Percentiles rank a stretch among this genome's conserved stretches.
Conservation (phyloP, 2,888 invertebrate genomes). For the Lasius platythorax region DNA sequence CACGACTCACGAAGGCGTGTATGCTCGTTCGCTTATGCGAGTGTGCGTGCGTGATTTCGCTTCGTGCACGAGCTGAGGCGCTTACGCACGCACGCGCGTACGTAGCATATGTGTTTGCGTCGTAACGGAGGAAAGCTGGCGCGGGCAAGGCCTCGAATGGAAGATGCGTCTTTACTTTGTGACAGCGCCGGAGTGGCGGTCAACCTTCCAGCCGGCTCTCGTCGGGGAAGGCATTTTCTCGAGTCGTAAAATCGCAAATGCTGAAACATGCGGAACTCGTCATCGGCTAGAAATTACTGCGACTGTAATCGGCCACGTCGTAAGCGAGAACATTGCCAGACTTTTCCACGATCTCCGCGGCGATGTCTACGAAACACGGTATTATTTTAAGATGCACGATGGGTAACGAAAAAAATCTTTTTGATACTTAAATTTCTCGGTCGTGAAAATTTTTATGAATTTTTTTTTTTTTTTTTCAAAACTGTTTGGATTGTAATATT, state of each 20-base stretch:
- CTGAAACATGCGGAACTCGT: conserved; percentile 15
- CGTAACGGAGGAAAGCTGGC: conserved; percentile 50
- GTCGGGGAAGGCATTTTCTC: conserved; percentile 18
- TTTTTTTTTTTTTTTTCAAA: neutral
- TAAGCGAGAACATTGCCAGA: neutral
- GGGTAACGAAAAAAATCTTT: neutral
- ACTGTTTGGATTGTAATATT: neutral
- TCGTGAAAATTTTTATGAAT: neutral
- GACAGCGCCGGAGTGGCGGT: conserved; percentile 56
- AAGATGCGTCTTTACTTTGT: conserved; percentile 67
- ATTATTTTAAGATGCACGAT: neutral
- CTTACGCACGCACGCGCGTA: conserved; percentile 36
- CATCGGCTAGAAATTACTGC: conserved; percentile 13
- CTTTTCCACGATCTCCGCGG: neutral
- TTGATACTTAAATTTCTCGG: neutral
- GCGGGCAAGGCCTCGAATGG: conserved; percentile 30
- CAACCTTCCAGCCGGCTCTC: conserved; percentile 46
- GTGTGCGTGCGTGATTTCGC: conserved; percentile 62
- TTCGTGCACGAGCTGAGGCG: conserved; percentile 45
- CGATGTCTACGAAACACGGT: too few relatives aligned
- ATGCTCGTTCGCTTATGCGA: conserved; percentile 47
- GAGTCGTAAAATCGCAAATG: conserved; percentile 31
- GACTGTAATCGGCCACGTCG: neutral
- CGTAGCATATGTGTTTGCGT: conserved; percentile 42
- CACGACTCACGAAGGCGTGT: conserved; percentile 63